Conservation (phyloP, 2,113 vertebrate genomes). For the Dinomys branickii region DNA sequence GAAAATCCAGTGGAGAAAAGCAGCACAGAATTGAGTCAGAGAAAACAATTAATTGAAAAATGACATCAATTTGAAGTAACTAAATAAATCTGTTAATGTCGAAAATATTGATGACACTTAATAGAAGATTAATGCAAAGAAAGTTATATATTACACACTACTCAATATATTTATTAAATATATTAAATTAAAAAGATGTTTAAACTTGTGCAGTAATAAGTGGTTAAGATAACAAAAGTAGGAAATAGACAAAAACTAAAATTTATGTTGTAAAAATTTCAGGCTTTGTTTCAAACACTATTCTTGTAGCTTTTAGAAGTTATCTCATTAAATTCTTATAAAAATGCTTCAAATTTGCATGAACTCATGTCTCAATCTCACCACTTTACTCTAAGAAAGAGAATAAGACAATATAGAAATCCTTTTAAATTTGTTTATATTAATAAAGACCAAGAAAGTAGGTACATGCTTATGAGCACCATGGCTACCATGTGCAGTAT, state of each 20-base stretch:
- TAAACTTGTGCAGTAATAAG: not conserved
- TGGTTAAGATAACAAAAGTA: not conserved
- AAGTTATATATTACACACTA: not conserved
- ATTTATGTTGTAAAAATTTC: not conserved
- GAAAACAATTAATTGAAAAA: not conserved
- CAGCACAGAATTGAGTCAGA: not conserved
- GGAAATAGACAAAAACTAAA: not conserved
- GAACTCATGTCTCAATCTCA: not conserved
- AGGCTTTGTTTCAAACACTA: not conserved
- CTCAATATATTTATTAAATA: not conserved
- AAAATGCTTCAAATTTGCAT: not conserved
- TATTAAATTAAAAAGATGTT: not conserved
- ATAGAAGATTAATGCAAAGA: not conserved
- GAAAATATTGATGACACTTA: not conserved
- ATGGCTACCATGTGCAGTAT: not conserved
- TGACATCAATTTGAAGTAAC: not conserved
- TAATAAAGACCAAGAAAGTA: not conserved
- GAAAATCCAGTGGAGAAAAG: not conserved
- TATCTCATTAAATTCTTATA: not conserved
- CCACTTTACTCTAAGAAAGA: not conserved
- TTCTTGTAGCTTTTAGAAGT: not conserved
- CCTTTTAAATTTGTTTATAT: not conserved
- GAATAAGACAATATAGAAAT: not conserved
- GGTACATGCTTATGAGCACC: not conserved
- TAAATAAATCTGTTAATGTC: not conserved